Base-by-base conservation (phyloP, 2,888 invertebrate genomes). In the Eucriotettix oculatus region DNA sequence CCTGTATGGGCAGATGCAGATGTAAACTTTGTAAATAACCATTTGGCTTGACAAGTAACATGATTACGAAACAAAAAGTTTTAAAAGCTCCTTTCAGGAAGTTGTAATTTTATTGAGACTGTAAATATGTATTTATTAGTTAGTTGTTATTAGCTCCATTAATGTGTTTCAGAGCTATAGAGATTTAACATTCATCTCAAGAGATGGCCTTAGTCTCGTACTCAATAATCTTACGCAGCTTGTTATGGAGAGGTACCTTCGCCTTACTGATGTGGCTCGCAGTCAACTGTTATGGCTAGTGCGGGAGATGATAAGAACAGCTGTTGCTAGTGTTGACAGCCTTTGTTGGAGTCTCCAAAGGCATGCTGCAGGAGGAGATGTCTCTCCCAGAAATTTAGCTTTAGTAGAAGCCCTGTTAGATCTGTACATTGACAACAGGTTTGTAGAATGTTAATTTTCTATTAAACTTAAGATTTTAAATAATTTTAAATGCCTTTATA, bases 291-390 rank as follows among this genome's bases (percentile, higher is more conserved):
- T 96, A 67, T 97, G 96, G 96, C 76, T 97, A 59, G 75, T 93
- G 58, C 85, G 89, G 66, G 95, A 96, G 77, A 84, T 96, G 81
- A 91, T 97, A 68, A 87, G 89, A 70, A 92, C 90, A 74, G 86
- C 87, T 67, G 90, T 95, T 55, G 82, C 82, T 61, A 89, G 87
- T 70, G 87, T 92, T 60, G 96, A 97, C 73, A 87, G 83, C 73
- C 82, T 95, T 52, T 90, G 93, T 72, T 90, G 91, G 85, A 90
- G 89, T 73, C 78, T 96, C 64, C 82, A 97, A 80, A 80, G 96
- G 64, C 93, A 96, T 73, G 92, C 95, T 52, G 92, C 95, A 61
- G 96, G 96, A 62, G 97, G 97, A 63, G 97, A 97, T 75, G 82
- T 90, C 48, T 90, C 90, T 57, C 81, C 82, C 29, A 85, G 83